Conservation (phyloP, 1,140 invertebrate genomes). For the Monochamus saltuarius region DNA sequence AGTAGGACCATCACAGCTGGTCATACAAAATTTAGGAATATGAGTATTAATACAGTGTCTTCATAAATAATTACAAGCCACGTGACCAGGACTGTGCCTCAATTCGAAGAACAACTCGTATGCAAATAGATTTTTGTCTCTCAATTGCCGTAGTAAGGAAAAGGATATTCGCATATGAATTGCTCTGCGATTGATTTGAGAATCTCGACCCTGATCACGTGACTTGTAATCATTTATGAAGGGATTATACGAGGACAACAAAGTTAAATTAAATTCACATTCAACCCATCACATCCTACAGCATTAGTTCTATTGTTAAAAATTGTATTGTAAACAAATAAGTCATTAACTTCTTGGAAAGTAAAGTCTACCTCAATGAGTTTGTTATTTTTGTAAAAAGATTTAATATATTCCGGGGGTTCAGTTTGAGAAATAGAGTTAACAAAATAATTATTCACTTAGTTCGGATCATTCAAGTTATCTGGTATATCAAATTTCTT, state of each 20-base stretch:
- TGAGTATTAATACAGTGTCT: slow-evolving; percentile 7
- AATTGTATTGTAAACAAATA: not conserved
- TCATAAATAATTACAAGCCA: no score
- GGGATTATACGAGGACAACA: slow-evolving; percentile 15
- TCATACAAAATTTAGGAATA: slow-evolving; percentile 2
- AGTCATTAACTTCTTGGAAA: slow-evolving; percentile 1
- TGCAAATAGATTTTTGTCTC: no score
- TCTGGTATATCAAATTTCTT: no score
- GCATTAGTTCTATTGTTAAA: not conserved
- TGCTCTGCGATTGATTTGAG: no score
- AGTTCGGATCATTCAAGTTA: no score
- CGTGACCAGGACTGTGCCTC: no score
- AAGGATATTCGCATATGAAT: no score
- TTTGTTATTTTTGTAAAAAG: slow-evolving; percentile 2
- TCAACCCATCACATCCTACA: not conserved
- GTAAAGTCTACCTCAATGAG: not conserved
- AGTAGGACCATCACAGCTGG: slow-evolving; percentile 3
- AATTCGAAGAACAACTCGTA: no score
- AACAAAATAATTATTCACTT: not conserved
- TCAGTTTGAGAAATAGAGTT: slow-evolving; percentile 1
- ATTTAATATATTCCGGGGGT: not conserved
- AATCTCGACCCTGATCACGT: no score
- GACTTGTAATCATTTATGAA: no score
- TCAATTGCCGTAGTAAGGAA: no score
- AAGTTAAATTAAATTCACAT: slow-evolving; percentile 1